Conservation (phyloP, 2,113 vertebrate species). For the Etheostoma cragini region DNA sequence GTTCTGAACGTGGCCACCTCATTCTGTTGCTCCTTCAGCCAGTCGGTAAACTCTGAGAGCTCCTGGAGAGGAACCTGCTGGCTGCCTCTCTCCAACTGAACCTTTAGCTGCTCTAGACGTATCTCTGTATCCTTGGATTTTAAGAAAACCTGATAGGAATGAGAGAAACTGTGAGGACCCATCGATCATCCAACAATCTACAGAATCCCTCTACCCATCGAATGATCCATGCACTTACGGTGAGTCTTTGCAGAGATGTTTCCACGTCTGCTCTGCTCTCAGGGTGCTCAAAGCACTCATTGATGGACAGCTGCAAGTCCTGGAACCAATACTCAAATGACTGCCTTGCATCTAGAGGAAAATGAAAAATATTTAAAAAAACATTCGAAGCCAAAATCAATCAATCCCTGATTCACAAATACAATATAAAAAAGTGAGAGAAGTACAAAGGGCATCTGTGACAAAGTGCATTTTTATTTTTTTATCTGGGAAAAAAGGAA, state of each 20-base stretch:
- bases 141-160: constrained; percentile 84
- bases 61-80: constrained; percentile 83
- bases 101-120: constrained; percentile 85
- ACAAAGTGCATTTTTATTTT: too few relatives aligned
- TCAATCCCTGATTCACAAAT: too few relatives aligned
- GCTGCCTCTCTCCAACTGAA: constrained; percentile 81
- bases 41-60: constrained; percentile 81
- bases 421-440: too few relatives aligned
- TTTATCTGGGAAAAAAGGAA: too few relatives aligned
- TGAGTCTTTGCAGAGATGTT: constrained; percentile 85
- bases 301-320: constrained; percentile 86
- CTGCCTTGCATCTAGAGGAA: constrained; percentile 86
- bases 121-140: constrained; percentile 85
- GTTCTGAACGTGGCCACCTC: constrained; percentile 86
- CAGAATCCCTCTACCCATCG: rapidly evolving
- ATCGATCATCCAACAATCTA: neutral
- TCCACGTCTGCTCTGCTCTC: constrained; percentile 85
- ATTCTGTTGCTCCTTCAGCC: constrained; percentile 87
- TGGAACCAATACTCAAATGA: constrained; percentile 91
- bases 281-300: constrained; percentile 91
- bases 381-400: too few relatives aligned
- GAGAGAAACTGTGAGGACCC: neutral
- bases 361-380: neutral
- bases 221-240: constrained; percentile 76
- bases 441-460: too few relatives aligned